Evolutionary conservation across 2,888 invertebrate species (phyloP).

Genomic region (Cantharis flavilabris): DNA sequence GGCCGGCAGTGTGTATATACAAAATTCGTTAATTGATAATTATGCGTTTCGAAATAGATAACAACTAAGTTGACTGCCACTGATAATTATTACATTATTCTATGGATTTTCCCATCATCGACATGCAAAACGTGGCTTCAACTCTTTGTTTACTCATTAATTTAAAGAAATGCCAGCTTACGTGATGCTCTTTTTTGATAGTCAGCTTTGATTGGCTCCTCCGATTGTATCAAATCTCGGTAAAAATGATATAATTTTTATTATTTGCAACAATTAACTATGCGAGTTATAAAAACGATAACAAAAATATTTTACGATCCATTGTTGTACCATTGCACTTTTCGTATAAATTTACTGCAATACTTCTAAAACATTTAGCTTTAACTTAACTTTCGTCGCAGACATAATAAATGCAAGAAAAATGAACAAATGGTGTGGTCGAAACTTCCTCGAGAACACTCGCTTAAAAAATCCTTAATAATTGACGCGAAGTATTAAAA

Average conservation of each 20-base stretch:
- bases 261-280: neutral
- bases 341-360: neutral
- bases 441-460: neutral
- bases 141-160: too few species aligned
- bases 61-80: neutral
- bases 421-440: neutral
- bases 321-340: neutral
- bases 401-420: neutral
- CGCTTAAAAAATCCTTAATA: neutral
- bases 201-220: neutral
- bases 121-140: neutral
- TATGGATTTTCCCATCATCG: neutral
- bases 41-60: neutral
- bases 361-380: neutral
- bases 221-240: neutral
- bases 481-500: neutral
- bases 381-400: neutral
- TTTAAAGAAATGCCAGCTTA: too few species aligned
- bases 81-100: neutral
- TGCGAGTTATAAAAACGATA: neutral
- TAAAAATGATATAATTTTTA: neutral
- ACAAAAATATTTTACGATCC: neutral
- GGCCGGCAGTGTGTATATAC: neutral
- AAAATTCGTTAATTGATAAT: neutral
- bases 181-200: neutral